A percentile compares a stretch with the other conserved stretches of the same genome.
Conservation (phyloP, 2,888 invertebrate species). For the Tachina lurida region DNA sequence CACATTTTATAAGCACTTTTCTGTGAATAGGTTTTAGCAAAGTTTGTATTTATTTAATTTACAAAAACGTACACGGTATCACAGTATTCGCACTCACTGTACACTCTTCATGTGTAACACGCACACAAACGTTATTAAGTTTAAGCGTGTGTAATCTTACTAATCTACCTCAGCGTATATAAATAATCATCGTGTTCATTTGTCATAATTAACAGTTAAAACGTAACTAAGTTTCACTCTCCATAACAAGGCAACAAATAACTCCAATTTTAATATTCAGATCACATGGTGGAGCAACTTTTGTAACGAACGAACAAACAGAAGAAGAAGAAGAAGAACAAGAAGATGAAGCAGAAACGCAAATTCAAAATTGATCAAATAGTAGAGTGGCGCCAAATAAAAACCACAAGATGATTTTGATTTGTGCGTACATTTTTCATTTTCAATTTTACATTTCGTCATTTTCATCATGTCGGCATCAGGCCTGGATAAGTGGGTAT, state of each 20-base stretch:
- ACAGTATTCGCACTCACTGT: slow-evolving; percentile 17
- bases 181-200: slow-evolving; percentile 70
- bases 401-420: slow-evolving; percentile 58
- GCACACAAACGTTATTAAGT: slow-evolving; percentile 5
- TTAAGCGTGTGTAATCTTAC: slow-evolving; percentile 4
- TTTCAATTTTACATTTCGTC: slow-evolving; percentile 57
- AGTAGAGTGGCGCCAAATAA: slow-evolving; percentile 67
- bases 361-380: slow-evolving; percentile 67
- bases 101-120: slow-evolving; percentile 9
- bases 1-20: too few relatives aligned
- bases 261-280: slow-evolving; percentile 52
- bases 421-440: slow-evolving; percentile 6
- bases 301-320: slow-evolving; percentile 24
- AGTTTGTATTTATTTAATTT: too few relatives aligned
- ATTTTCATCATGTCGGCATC: slow-evolving; percentile 31
- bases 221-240: slow-evolving; percentile 70
- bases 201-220: slow-evolving; percentile 73
- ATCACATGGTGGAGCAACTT: slow-evolving; percentile 31
- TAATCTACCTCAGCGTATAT: slow-evolving; percentile 54
- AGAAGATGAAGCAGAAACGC: slow-evolving; percentile 45
- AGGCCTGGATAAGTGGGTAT: not conserved
- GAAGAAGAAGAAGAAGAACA: slow-evolving; percentile 21
- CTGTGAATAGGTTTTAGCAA: too few relatives aligned
- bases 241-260: slow-evolving; percentile 20
- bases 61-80: too few relatives aligned